Evolutionary conservation across 1,140 invertebrate species (phyloP).

Genomic region (Pentalonia nigronervosa): DNA sequence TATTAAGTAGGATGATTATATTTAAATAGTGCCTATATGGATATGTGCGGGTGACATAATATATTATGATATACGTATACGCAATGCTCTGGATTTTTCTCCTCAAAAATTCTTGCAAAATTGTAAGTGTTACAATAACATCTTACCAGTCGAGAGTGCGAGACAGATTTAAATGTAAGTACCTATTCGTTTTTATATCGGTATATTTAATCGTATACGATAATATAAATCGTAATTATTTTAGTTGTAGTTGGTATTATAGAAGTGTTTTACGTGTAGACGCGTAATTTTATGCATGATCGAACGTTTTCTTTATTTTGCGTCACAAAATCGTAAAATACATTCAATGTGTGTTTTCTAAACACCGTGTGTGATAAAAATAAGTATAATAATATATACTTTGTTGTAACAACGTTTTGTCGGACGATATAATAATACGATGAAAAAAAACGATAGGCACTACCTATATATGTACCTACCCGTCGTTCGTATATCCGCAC

Average conservation of each 20-base stretch:
- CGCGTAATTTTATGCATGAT: slow-evolving; percentile 17
- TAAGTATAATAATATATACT: not conserved
- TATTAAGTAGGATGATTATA: no score
- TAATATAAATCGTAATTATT: not conserved
- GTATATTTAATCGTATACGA: not conserved
- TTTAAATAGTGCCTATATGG: no score
- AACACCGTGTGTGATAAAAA: not conserved
- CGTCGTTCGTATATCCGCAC: not conserved
- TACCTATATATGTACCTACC: not conserved
- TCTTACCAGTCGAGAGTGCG: not conserved
- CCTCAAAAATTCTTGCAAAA: not conserved
- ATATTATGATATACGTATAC: no score
- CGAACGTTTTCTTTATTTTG: slow-evolving; percentile 1
- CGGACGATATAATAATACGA: not conserved
- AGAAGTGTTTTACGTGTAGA: not conserved
- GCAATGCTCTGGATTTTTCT: not conserved
- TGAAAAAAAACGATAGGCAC: not conserved
- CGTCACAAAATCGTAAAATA: slow-evolving; percentile 30
- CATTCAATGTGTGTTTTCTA: not conserved
- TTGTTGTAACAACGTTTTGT: not conserved
- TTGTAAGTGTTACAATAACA: not conserved
- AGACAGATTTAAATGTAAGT: not conserved
- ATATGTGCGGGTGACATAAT: not conserved
- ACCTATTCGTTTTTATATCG: not conserved
- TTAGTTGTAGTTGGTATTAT: not conserved